These are phyloP conservation scores for Vannuccia rotundouncinata DNA, from an alignment of 2,888 invertebrate genomes.

Conservation along the genomic window DNA sequence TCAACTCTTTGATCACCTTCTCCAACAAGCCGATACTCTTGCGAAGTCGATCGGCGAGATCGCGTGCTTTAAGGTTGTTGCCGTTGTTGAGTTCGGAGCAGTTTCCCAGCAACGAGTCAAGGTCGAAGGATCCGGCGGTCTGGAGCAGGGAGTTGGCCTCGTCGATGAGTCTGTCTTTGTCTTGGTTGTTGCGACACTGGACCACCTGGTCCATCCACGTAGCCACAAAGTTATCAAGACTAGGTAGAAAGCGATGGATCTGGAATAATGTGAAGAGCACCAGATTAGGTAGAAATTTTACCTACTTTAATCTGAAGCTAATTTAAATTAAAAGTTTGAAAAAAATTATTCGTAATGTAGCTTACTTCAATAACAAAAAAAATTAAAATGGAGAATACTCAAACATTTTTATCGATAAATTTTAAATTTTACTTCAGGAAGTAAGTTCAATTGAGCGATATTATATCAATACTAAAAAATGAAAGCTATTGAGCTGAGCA, in stretches of 20 bases:
- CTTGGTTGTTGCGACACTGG: not conserved
- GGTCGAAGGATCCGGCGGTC: not conserved
- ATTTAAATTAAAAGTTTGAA: no score
- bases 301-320: no score
- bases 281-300: no score
- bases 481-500: no score
- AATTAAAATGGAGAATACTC: no score
- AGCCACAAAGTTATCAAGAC: not conserved
- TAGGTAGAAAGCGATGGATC: not conserved
- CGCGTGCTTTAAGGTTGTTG: not conserved
- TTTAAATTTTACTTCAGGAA: no score
- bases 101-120: not conserved
- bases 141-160: not conserved
- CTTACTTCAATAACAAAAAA: no score
- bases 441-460: no score
- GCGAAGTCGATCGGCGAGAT: not conserved
- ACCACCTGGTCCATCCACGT: not conserved
- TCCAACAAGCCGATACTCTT: not conserved
- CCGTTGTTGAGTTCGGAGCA: not conserved
- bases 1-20: not conserved
- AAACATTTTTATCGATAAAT: no score
- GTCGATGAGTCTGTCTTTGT: not conserved
- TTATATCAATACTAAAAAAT: no score
- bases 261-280: no score
- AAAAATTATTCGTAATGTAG: no score